Percentiles rank a stretch among this genome's conserved stretches.
phyloP scores from a whole-genome alignment of 2,888 invertebrate genomes.

The Malachius bipustulatus region DNA sequence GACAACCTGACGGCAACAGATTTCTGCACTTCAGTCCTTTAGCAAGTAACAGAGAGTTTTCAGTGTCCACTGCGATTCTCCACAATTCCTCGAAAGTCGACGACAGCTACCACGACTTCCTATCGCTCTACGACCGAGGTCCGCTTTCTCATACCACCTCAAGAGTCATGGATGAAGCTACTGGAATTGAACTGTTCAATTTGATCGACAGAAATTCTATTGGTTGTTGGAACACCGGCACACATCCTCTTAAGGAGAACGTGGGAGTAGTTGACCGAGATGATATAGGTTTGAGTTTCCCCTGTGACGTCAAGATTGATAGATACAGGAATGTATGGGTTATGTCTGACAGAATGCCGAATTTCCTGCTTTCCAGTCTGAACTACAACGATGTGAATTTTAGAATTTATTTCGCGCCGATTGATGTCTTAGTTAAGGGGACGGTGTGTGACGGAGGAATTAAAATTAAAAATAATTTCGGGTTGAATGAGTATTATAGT shows the following conservation, averaged over 20 bases:
- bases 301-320: slow-evolving; percentile 68
- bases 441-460: slow-evolving; percentile 69
- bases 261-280: slow-evolving; percentile 62
- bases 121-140: slow-evolving; percentile 52
- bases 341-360: slow-evolving; percentile 71
- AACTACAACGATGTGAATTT: slow-evolving; percentile 70
- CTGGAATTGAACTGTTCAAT: slow-evolving; percentile 64
- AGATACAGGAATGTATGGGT: slow-evolving; percentile 63
- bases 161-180: slow-evolving; percentile 61
- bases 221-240: slow-evolving; percentile 67
- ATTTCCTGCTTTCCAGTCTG: slow-evolving; percentile 49
- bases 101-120: slow-evolving; percentile 60
- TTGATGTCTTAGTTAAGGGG: slow-evolving; percentile 53
- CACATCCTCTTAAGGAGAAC: slow-evolving; percentile 52
- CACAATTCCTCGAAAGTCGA: slow-evolving; percentile 54
- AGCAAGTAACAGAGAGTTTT: slow-evolving; percentile 66
- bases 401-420: slow-evolving; percentile 57
- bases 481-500: no score
- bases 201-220: slow-evolving; percentile 71
- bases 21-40: slow-evolving; percentile 68
- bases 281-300: slow-evolving; percentile 64
- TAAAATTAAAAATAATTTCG: no score
- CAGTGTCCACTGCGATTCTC: slow-evolving; percentile 62
- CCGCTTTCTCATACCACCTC: slow-evolving; percentile 58
- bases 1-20: slow-evolving; percentile 53